Conservation (phyloP, 1,140 invertebrate species). For the Hyphantria cunea region DNA sequence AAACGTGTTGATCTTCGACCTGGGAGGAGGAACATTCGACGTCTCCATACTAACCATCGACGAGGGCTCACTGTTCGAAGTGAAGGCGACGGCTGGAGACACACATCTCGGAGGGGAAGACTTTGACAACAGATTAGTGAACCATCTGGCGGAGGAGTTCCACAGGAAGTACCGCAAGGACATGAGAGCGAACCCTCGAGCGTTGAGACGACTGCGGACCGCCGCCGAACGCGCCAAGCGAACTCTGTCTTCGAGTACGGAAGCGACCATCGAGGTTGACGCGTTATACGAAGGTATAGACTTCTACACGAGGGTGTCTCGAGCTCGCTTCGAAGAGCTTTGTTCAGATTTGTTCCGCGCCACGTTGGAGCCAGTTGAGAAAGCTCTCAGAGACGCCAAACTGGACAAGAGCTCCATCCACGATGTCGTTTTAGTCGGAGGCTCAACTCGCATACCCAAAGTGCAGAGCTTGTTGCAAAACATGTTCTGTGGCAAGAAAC, state of each 20-base stretch:
- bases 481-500: conserved; percentile 64
- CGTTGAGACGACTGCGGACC: conserved; percentile 82
- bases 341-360: conserved; percentile 70
- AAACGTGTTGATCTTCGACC: too few relatives aligned
- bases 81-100: too few relatives aligned
- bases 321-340: conserved; percentile 70
- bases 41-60: too few relatives aligned
- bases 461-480: conserved; percentile 72
- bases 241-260: too few relatives aligned
- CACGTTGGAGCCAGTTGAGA: conserved; percentile 67
- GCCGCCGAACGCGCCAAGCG: conserved; percentile 83
- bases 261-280: too few relatives aligned
- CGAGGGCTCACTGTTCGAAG: too few relatives aligned
- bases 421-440: conserved; percentile 87
- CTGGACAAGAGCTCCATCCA: conserved; percentile 84
- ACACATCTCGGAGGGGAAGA: too few relatives aligned
- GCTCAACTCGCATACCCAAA: conserved; percentile 84
- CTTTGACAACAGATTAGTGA: conserved; percentile 87
- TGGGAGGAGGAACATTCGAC: too few relatives aligned
- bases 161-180: conserved; percentile 73
- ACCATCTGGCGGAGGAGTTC: conserved; percentile 80
- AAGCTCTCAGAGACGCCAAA: conserved; percentile 85
- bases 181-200: conserved; percentile 57
- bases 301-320: conserved; percentile 65
- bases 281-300: conserved; percentile 63